These are phyloP conservation scores for Pollicipes pollicipes DNA, from an alignment of 1,140 invertebrate genomes.

Conservation along the genomic window DNA sequence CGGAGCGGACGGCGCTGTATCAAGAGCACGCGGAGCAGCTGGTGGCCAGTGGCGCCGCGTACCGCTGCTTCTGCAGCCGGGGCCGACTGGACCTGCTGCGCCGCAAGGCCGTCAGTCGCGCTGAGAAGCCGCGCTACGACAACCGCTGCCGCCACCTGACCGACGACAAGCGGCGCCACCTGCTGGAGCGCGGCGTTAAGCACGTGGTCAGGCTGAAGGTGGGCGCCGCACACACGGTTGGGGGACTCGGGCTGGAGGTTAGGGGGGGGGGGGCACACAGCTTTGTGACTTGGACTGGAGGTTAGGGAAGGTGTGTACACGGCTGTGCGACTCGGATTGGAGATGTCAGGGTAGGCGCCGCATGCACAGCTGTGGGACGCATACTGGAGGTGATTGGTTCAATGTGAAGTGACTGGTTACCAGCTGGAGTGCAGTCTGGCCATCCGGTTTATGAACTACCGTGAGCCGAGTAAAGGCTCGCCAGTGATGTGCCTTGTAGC, in stretches of 20 bases:
- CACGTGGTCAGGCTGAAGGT: constrained; percentile 80
- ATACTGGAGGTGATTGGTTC: too few species aligned
- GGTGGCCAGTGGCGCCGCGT: constrained; percentile 55
- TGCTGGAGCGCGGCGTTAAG: constrained; percentile 39
- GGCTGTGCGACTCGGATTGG: too few species aligned
- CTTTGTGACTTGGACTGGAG: background rate
- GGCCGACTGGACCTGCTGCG: constrained; percentile 61
- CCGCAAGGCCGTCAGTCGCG: constrained; percentile 51
- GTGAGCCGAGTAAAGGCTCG: too few species aligned
- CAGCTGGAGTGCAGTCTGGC: too few species aligned
- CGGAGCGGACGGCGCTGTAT: constrained; percentile 55
- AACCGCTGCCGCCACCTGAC: constrained; percentile 69
- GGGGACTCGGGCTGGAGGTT: background rate
- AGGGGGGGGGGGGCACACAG: background rate
- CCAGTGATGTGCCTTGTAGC: too few species aligned
- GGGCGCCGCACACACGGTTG: constrained; percentile 10
- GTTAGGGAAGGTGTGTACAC: too few species aligned
- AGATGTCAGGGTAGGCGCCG: too few species aligned
- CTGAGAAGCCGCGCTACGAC: constrained; percentile 74
- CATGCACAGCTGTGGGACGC: background rate
- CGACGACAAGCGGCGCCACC: constrained; percentile 42
- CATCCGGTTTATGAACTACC: too few species aligned
- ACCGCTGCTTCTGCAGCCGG: constrained; percentile 79
- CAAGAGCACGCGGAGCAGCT: constrained; percentile 38
- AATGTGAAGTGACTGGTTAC: too few species aligned